These are phyloP conservation scores for Sphinx pinastri DNA, from an alignment of 2,888 invertebrate species.

Conservation along the genomic window DNA sequence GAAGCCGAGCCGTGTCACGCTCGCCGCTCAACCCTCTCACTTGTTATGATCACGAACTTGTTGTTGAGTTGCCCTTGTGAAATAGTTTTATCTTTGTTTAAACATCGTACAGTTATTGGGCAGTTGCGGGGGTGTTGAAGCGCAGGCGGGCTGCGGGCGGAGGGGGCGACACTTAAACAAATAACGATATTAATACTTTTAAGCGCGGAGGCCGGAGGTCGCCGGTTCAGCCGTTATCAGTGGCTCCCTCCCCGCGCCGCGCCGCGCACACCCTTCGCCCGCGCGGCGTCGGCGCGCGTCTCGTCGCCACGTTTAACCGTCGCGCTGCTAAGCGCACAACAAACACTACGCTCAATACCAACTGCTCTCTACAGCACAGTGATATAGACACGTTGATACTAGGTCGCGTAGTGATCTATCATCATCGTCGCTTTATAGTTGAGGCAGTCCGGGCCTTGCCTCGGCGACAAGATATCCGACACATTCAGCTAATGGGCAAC, in stretches of 20 bases:
- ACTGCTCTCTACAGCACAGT: no score
- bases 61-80: slow-evolving; percentile 22
- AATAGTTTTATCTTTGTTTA: slow-evolving; percentile 24
- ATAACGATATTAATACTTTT: slow-evolving; percentile 64
- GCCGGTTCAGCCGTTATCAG: slow-evolving; percentile 62
- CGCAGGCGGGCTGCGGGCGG: slow-evolving; percentile 33
- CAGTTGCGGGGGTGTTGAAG: slow-evolving; percentile 20
- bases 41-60: slow-evolving; percentile 20
- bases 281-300: neutral
- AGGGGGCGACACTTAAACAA: slow-evolving; percentile 52
- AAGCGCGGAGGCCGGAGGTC: slow-evolving; percentile 65
- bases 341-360: neutral
- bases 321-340: neutral
- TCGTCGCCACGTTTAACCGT: slow-evolving; percentile 22
- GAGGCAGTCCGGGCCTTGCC: neutral
- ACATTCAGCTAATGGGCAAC: neutral
- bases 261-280: slow-evolving; percentile 30
- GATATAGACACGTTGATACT: no score
- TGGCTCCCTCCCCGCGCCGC: slow-evolving; percentile 34
- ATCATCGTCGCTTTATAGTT: neutral
- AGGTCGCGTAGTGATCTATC: no score
- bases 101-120: slow-evolving; percentile 24
- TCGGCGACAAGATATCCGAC: neutral
- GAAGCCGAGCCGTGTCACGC: neutral
- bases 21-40: neutral